phyloP scores from a whole-genome alignment of 2,888 invertebrate genomes.

The Glaucopsyche alexis region DNA sequence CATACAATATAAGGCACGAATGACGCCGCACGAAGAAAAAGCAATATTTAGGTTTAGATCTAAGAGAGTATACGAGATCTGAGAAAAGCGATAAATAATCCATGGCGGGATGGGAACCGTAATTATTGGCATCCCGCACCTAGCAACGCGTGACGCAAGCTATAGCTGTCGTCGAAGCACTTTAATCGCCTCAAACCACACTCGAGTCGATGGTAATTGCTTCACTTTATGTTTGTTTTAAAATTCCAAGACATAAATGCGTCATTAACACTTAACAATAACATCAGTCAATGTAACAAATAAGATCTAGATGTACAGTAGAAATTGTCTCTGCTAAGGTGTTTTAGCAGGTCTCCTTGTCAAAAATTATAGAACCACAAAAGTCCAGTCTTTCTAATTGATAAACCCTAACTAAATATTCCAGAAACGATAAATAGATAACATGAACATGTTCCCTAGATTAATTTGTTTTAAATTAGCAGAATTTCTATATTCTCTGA shows the following conservation, averaged over 20 bases:
- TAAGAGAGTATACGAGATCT: neutral
- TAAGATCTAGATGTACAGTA: neutral
- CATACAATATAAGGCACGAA: no score
- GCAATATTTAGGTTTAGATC: no score
- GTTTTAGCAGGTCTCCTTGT: no score
- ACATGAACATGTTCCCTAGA: no score
- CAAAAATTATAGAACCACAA: no score
- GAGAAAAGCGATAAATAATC: neutral
- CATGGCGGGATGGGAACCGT: neutral
- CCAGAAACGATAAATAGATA: no score
- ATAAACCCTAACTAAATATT: no score
- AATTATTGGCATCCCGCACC: neutral
- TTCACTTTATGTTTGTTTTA: neutral
- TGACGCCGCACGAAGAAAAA: no score
- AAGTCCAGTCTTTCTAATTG: no score
- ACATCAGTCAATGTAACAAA: neutral
- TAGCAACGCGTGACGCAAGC: neutral
- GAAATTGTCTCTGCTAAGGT: neutral
- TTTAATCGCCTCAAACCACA: neutral
- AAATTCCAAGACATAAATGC: neutral
- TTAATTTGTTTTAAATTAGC: no score
- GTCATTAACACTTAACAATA: neutral
- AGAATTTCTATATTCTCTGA: no score
- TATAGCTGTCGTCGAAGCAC: constrained; percentile 1
- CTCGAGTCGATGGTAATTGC: neutral